Percentiles rank a stretch among this genome's conserved stretches.
phyloP scores from a whole-genome alignment of 2,888 invertebrate species.

The Bhutanitis thaidina region DNA sequence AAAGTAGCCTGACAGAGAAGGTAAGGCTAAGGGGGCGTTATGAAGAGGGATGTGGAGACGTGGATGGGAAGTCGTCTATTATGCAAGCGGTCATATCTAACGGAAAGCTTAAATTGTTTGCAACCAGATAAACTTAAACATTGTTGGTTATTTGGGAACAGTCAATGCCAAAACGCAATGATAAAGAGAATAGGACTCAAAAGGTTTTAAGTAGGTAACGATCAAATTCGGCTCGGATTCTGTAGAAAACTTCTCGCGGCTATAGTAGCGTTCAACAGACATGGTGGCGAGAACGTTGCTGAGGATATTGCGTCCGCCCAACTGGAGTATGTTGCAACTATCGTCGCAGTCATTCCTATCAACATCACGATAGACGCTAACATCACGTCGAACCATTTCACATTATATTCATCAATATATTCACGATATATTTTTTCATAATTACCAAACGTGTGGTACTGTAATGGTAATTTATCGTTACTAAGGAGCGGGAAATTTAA shows the following conservation, averaged over 20 bases:
- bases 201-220: neutral
- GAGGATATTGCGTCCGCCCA: slow-evolving; percentile 82
- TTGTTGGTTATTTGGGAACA: no score
- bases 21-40: no score
- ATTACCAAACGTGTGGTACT: slow-evolving; percentile 54
- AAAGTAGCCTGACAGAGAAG: no score
- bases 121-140: no score
- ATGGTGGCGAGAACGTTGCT: slow-evolving; percentile 85
- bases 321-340: slow-evolving; percentile 86
- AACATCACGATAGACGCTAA: slow-evolving; percentile 80
- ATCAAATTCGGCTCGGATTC: slow-evolving; percentile 14
- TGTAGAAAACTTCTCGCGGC: slow-evolving; percentile 59
- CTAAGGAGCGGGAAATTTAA: slow-evolving; percentile 47
- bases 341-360: slow-evolving; percentile 82
- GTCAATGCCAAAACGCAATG: no score
- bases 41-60: no score
- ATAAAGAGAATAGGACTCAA: neutral
- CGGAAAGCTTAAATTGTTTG: no score
- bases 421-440: slow-evolving; percentile 29
- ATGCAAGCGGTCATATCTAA: no score
- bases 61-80: no score
- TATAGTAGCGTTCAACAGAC: slow-evolving; percentile 82
- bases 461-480: slow-evolving; percentile 34
- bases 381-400: slow-evolving; percentile 69
- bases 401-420: slow-evolving; percentile 40